Percentiles rank a stretch among this genome's conserved stretches.
Evolutionary conservation across 2,888 invertebrate species (phyloP).

Genomic region (Drosophila bunnanda): DNA sequence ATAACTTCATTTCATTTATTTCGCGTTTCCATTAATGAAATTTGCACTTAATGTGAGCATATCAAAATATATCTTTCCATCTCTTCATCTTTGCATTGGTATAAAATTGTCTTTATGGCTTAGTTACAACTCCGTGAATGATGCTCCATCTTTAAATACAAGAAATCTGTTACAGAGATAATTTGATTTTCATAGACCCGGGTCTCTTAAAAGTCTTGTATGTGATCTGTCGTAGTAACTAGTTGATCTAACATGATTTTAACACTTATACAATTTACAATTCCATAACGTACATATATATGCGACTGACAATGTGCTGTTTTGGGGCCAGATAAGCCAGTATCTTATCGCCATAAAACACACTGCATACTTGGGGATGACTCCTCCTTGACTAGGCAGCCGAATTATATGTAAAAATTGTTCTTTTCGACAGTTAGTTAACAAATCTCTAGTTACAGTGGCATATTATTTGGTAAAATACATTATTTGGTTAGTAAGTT

Average conservation of each 20-base stretch:
- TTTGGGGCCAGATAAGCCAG: conserved; percentile 10
- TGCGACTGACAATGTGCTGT: conserved; percentile 38
- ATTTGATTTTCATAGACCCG: conserved; percentile 23
- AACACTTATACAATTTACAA: conserved; percentile 39
- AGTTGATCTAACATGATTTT: conserved; percentile 19
- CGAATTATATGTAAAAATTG: conserved; percentile 24
- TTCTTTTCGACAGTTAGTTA: conserved; percentile 26
- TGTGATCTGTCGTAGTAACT: conserved; percentile 33
- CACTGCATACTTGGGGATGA: conserved; percentile 26
- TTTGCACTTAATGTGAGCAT: conserved; percentile 56
- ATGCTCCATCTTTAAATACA: conserved; percentile 6
- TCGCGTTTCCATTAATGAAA: conserved; percentile 43
- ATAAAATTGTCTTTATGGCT: conserved; percentile 61
- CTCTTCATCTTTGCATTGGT: conserved; percentile 24
- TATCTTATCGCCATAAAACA: conserved; percentile 28
- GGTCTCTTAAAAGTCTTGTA: conserved; percentile 27
- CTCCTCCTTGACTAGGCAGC: conserved; percentile 45
- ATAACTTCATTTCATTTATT: conserved; percentile 41
- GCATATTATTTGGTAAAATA: conserved; percentile 41
- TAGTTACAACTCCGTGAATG: conserved; percentile 55
- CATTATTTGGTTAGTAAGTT: conserved; percentile 39
- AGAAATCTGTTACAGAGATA: conserved; percentile 8
- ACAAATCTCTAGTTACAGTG: conserved; percentile 35
- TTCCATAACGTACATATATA: conserved; percentile 33
- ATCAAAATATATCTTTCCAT: conserved; percentile 63